Base-by-base conservation (phyloP, 2,797 vertebrate genomes). In the Florisuga fusca region DNA sequence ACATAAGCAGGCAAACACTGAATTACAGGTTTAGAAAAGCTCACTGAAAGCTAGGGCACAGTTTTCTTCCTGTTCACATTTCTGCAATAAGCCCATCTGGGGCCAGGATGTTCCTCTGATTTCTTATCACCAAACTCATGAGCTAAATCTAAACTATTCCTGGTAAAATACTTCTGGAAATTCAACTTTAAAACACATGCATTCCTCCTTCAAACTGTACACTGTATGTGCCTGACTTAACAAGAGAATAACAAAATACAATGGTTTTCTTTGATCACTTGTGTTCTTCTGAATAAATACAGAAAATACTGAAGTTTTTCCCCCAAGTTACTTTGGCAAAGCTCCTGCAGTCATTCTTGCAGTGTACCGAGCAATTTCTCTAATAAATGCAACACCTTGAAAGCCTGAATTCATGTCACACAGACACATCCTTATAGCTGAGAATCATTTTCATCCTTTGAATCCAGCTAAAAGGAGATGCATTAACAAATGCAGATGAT, bases 391-490 rank as follows among this genome's bases (percentile, higher is more conserved):
- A 93, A 92, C 79, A 86, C 34, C 43, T 81, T 87, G 64, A 91
- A 91, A 91, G 66, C 84, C 0, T 62, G 72, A 87, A 58, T 78
- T 84, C 5, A 2, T 81, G 69, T 79, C 84, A 89, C 50, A 71
- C 34, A 57, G 31, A 69, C 43, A 68, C 51, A 73, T 78, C 59
- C 26, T 78, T 81, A 84, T 31, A 94, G 79, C 74, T 94, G 74
- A 95, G 71, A 92, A 79, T 68, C 46, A 45, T 94, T 92, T 84
- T 82, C 83, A 84, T 83, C 26, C 48, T 73, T 67, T 84, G 69
- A 95, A 90, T 93, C 45, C 63, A 90, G 71, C 38, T 85, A 64
- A 78, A 80, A 78, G 77, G 45, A 84, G 38, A 89, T 21, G 2
- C 36, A 68, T 68, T 83, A 90, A 45, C 33, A 89, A 90, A 74